Evolutionary conservation across 2,888 invertebrate species (phyloP).

Genomic region (Scaptodrosophila latifasciaeformis): DNA sequence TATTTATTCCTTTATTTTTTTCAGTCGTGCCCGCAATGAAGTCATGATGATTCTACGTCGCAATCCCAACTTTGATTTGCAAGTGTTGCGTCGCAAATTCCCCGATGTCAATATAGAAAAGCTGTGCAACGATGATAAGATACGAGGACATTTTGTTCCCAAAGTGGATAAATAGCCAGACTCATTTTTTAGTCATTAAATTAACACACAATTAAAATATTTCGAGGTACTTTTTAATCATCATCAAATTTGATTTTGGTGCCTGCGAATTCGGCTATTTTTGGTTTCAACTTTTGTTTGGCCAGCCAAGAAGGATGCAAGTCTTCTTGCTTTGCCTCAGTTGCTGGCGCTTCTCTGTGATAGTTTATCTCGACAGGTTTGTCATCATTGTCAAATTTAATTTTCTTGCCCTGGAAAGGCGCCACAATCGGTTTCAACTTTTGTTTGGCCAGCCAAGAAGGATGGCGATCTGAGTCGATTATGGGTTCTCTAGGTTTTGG

Average conservation of each 20-base stretch:
- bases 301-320: conserved; percentile 75
- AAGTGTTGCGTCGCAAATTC: conserved; percentile 82
- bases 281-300: conserved; percentile 71
- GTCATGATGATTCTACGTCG: conserved; percentile 82
- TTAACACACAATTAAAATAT: conserved; percentile 5
- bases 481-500: background rate
- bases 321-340: background rate
- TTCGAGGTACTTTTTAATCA: conserved; percentile 25
- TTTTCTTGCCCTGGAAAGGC: conserved; percentile 69
- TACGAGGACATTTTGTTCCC: conserved; percentile 80
- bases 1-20: conserved; percentile 13
- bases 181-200: conserved; percentile 20
- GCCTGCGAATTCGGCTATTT: conserved; percentile 70
- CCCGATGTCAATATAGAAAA: conserved; percentile 85
- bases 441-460: conserved; percentile 73
- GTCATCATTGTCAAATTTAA: conserved; percentile 62
- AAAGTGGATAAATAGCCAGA: conserved; percentile 44
- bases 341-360: background rate
- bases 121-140: conserved; percentile 77
- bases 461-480: conserved; percentile 48
- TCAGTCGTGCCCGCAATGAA: conserved; percentile 80
- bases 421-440: conserved; percentile 62
- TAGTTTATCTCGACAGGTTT: conserved; percentile 3
- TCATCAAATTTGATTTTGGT: conserved; percentile 71
- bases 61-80: conserved; percentile 85